phyloP scores from a whole-genome alignment of 2,113 vertebrate species.

The Anolis sagrei region DNA sequence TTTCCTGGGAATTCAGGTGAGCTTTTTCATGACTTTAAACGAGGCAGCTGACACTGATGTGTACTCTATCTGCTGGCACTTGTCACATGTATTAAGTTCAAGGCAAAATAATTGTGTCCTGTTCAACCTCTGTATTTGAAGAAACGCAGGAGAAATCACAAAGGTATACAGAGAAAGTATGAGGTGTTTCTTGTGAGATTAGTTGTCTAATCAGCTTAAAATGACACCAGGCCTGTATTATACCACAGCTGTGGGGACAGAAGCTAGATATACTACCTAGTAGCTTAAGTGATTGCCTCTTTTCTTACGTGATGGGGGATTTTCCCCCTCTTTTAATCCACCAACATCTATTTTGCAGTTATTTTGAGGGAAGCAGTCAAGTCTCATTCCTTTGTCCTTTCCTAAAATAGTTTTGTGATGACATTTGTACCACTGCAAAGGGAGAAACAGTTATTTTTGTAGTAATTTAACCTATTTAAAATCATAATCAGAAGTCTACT shows the following conservation, averaged over 20 bases:
- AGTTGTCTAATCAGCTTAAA: constrained; percentile 51
- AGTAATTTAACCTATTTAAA: neutral
- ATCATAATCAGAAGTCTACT: too few species aligned
- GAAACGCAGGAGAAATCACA: constrained; percentile 49
- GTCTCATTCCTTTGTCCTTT: constrained; percentile 19
- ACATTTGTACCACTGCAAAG: neutral
- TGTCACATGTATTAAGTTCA: constrained; percentile 60
- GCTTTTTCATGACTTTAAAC: constrained; percentile 56
- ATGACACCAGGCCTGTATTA: constrained; percentile 1
- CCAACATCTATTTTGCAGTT: constrained; percentile 10
- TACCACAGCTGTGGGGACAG: constrained; percentile 19
- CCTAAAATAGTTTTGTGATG: neutral
- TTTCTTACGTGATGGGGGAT: neutral
- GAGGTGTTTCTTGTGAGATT: constrained; percentile 48
- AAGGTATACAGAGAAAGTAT: constrained; percentile 42
- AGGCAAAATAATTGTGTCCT: constrained; percentile 58
- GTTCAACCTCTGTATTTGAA: constrained; percentile 63
- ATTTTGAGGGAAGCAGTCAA: constrained; percentile 24
- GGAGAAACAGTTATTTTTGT: neutral
- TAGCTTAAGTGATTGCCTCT: constrained; percentile 14
- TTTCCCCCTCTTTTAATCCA: constrained; percentile 29
- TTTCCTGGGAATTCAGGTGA: constrained; percentile 45
- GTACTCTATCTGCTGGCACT: constrained; percentile 32
- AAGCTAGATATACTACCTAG: neutral
- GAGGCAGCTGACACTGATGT: constrained; percentile 45